phyloP scores from a whole-genome alignment of 1,140 invertebrate species.

The Atta cephalotes region DNA sequence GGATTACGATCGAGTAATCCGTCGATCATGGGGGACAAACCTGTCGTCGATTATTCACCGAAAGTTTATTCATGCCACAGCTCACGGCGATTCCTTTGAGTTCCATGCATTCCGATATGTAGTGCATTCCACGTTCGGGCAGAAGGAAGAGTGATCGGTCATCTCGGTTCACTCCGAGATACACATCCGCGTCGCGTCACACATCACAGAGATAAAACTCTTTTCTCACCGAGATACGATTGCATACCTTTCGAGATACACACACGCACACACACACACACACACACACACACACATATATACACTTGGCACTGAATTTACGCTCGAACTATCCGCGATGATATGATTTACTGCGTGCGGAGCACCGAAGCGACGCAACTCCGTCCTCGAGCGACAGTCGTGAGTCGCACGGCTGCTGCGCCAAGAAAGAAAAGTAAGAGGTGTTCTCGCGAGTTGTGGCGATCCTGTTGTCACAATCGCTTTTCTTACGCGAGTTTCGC shows the following conservation, averaged over 20 bases:
- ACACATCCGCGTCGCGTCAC: background rate
- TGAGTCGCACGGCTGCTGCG: conserved; percentile 11
- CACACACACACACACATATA: background rate
- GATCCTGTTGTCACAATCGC: conserved; percentile 8
- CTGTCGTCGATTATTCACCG: conserved; percentile 16
- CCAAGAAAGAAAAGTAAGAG: conserved; percentile 52
- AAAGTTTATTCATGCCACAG: background rate
- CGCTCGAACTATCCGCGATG: background rate
- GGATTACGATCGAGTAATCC: background rate
- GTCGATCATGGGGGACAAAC: background rate
- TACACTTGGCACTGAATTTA: background rate
- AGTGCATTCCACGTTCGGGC: background rate
- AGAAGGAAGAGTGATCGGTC: background rate
- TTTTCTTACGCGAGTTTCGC: conserved; percentile 2
- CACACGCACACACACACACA: too few relatives aligned
- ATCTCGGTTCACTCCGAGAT: background rate
- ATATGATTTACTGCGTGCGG: background rate
- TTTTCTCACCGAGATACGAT: background rate
- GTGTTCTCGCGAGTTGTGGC: conserved; percentile 8
- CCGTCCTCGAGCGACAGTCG: conserved; percentile 17
- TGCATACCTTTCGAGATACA: background rate
- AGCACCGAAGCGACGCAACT: conserved; percentile 20
- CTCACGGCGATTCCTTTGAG: background rate
- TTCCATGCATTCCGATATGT: conserved; percentile 22
- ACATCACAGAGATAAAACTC: background rate